Conservation (phyloP, 2,797 vertebrate species). For the Clarias laeviceps region DNA sequence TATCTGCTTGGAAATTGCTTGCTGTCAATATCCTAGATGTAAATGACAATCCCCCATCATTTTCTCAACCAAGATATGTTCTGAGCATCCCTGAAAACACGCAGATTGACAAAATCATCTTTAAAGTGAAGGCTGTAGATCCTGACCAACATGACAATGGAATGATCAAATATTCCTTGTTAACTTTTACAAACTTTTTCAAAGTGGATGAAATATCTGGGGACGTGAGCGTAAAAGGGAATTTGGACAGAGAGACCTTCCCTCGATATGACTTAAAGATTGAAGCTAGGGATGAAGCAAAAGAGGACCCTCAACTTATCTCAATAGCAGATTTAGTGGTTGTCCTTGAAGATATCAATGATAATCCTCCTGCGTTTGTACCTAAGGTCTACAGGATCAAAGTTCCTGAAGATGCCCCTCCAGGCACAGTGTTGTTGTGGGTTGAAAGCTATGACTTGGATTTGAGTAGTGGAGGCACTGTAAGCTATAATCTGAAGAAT, state of each 20-base stretch:
- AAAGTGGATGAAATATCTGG: constrained; percentile 83
- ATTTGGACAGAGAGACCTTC: constrained; percentile 84
- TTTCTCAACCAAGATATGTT: constrained; percentile 83
- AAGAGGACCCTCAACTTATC: constrained; percentile 78
- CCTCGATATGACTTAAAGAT: constrained; percentile 82
- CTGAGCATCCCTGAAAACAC: constrained; percentile 82
- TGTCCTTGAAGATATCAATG: constrained; percentile 87
- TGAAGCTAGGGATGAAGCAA: constrained; percentile 87
- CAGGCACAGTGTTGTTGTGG: constrained; percentile 85
- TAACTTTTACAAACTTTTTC: constrained; percentile 84
- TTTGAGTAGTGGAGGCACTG: constrained; percentile 79
- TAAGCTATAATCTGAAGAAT: constrained; percentile 86
- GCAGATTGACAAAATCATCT: constrained; percentile 77
- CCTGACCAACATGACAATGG: constrained; percentile 81
- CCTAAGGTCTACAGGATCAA: constrained; percentile 81
- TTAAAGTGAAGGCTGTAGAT: constrained; percentile 81
- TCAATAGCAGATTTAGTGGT: constrained; percentile 80
- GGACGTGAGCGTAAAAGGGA: constrained; percentile 78
- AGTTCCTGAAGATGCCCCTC: constrained; percentile 87
- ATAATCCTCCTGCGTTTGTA: constrained; percentile 88
- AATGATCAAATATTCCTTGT: constrained; percentile 79
- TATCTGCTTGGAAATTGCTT: constrained; percentile 88
- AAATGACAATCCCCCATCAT: constrained; percentile 90
- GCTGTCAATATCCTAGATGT: constrained; percentile 87
- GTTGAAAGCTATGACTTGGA: constrained; percentile 90